Base-by-base conservation (phyloP, 2,888 invertebrate genomes). In the Cosmorhoe ocellata region DNA sequence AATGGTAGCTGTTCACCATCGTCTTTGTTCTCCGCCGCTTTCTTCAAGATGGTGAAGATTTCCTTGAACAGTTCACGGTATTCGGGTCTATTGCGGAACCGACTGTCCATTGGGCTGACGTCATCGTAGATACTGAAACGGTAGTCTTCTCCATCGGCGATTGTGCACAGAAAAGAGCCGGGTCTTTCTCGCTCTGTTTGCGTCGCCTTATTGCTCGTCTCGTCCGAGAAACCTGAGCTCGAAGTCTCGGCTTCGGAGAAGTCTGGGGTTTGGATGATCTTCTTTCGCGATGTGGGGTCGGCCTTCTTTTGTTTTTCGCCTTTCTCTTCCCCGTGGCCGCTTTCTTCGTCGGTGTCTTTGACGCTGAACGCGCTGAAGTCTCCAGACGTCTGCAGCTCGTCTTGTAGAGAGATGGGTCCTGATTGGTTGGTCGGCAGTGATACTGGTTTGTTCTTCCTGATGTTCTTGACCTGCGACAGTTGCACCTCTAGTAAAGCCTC, bases 241-340 rank as follows among this genome's bases (percentile, higher is more conserved):
- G 95, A 95, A 0, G 96, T 96, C 77, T 96, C 96, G 0, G 96
- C 94, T 78, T 96, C 96, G 0, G 96, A 96, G 70, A 96, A 96
- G 76, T 96, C 96, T 0, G 96, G 95, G 0, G 96, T 95, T 59
- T 93, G 93, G 9, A 95, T 94, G 67, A 92, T 91, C 58, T 90
- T 91, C 79, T 92, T 92, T 43, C 91, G 79, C 9, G 79, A 85
- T 11, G 76, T 77, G 8, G 81, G 63, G 50, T 84, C 85, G 26
- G 66, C 69, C 58, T 88, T 87, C 71, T 91, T 91, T 50, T 87
- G 85, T 63, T 85, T 84, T 50, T 74, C 76, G 48, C 91, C 91
- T 62, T 90, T 91, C 49, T 92, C 92, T 46, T 89, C 90, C 1
- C 92, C 92, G 69, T 92, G 92, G 2, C 92, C 93, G 68, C 93